Evolutionary conservation across 2,888 invertebrate species (phyloP), one percentile per base, ranked within the genome.

Genomic region (Ceriagrion tenellum): DNA sequence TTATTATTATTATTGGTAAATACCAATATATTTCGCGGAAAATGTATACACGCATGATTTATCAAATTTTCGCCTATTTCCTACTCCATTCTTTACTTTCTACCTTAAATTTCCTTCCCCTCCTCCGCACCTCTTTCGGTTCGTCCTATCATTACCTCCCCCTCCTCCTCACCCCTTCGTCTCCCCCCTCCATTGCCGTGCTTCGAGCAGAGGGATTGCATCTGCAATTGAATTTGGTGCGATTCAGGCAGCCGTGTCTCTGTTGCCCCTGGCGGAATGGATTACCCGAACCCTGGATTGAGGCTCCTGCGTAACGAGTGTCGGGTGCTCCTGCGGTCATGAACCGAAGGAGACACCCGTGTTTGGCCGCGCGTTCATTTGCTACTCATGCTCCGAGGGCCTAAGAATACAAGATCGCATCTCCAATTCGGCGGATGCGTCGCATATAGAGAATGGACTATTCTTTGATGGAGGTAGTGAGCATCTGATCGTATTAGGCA

Each of bases 311-410:
- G 55, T 89, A 89, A 89, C 55, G 89, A 89, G 55, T 89, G 55
- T 89, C 18, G 55, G 26, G 55, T 55, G 81, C 89, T 89, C 47
- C 55, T 89, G 55, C 89, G 89, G 89, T 55, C 89, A 55, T 89
- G 89, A 89, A 89, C 89, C 55, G 55, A 55, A 55, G 89, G 89
- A 81, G 81, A 81, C 81, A 6, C 12, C n/a, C 18, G 35, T 16
- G 81, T 81, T 81, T 35, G 81, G 30, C 81, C 30, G 30, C 81
- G 81, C 81, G 81, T 81, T 81, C 81, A 81, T 81, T 69, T 81
- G 35, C 81, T 81, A 35, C 81, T 35, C 30, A 16, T 16, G 30
- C 81, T 81, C 16, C 12, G 81, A 18, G 0, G 10, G 30, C 81
- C 30, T 81, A 81, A 81, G 81, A 81, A 35, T n/a, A 81, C 35